Percentiles rank a stretch among this genome's conserved stretches.
Evolutionary conservation across 2,113 vertebrate genomes (phyloP).

Genomic region (Channa maculata): DNA sequence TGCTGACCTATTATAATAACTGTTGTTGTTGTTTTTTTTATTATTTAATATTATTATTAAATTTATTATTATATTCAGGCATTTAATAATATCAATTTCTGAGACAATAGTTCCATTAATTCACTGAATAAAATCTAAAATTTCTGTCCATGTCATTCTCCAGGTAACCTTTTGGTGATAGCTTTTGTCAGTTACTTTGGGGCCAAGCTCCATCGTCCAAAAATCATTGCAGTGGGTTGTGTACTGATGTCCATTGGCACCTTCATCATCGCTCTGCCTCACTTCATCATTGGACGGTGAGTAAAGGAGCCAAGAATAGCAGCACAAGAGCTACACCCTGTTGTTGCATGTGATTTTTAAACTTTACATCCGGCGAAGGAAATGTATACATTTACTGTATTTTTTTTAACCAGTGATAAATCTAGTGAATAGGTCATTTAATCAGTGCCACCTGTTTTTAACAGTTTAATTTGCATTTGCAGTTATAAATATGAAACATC

Average conservation of each 20-base stretch:
- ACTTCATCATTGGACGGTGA: constrained; percentile 95
- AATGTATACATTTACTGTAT: no score
- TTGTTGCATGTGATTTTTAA: no score
- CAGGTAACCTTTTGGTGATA: constrained; percentile 95
- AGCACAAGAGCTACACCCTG: neutral
- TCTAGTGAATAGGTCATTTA: no score
- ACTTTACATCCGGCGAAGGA: no score
- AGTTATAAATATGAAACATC: constrained; percentile 90
- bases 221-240: constrained; percentile 91
- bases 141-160: constrained; percentile 13
- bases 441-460: neutral
- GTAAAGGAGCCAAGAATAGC: constrained; percentile 5
- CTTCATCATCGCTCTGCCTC: constrained; percentile 91
- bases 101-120: neutral
- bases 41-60: no score
- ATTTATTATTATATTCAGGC: no score
- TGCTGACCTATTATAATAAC: no score
- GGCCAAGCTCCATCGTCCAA: constrained; percentile 92
- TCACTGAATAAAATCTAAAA: neutral
- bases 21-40: no score
- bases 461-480: constrained; percentile 41
- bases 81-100: neutral
- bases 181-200: constrained; percentile 95
- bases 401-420: no score
- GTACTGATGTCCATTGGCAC: constrained; percentile 93